Percentiles rank a stretch among this genome's conserved stretches.
Conservation (phyloP, 2,113 vertebrate genomes). For the Abramis brama region DNA sequence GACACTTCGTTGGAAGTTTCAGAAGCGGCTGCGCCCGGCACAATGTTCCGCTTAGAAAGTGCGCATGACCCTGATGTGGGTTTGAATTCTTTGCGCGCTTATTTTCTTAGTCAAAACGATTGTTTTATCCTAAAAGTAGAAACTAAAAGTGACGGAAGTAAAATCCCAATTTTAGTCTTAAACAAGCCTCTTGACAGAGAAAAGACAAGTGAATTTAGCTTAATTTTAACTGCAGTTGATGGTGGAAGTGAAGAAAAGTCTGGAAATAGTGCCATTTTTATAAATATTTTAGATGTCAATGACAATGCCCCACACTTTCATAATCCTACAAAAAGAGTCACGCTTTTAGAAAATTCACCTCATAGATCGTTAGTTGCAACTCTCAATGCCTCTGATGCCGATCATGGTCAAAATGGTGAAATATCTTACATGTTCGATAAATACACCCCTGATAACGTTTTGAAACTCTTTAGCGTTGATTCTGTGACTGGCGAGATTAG, state of each 20-base stretch:
- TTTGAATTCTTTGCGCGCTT: slow-evolving; percentile 51
- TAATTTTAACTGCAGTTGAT: slow-evolving; percentile 78
- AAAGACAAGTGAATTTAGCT: slow-evolving; percentile 67
- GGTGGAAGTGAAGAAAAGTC: slow-evolving; percentile 75
- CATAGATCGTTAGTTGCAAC: slow-evolving; percentile 71
- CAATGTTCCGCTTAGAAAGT: slow-evolving; percentile 52
- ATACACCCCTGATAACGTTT: slow-evolving; percentile 73
- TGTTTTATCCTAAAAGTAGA: slow-evolving; percentile 59
- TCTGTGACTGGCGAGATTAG: slow-evolving; percentile 76
- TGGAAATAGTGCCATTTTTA: slow-evolving; percentile 73
- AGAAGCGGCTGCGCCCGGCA: slow-evolving; percentile 55
- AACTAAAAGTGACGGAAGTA: slow-evolving; percentile 63
- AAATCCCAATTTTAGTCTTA: slow-evolving; percentile 74
- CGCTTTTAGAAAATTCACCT: slow-evolving; percentile 75
- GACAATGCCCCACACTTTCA: slow-evolving; percentile 83
- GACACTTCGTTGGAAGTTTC: slow-evolving; percentile 61
- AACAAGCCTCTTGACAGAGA: slow-evolving; percentile 81
- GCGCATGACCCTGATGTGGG: slow-evolving; percentile 58
- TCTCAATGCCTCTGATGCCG: slow-evolving; percentile 80
- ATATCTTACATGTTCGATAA: slow-evolving; percentile 67
- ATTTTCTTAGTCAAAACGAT: slow-evolving; percentile 54
- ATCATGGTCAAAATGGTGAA: slow-evolving; percentile 77
- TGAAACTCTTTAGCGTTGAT: slow-evolving; percentile 77
- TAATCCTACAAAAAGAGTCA: slow-evolving; percentile 73
- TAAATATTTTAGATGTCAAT: slow-evolving; percentile 81